These are phyloP conservation scores for Pipistrellus pipistrellus DNA, from an alignment of 2,797 vertebrate genomes.

Conservation along the genomic window DNA sequence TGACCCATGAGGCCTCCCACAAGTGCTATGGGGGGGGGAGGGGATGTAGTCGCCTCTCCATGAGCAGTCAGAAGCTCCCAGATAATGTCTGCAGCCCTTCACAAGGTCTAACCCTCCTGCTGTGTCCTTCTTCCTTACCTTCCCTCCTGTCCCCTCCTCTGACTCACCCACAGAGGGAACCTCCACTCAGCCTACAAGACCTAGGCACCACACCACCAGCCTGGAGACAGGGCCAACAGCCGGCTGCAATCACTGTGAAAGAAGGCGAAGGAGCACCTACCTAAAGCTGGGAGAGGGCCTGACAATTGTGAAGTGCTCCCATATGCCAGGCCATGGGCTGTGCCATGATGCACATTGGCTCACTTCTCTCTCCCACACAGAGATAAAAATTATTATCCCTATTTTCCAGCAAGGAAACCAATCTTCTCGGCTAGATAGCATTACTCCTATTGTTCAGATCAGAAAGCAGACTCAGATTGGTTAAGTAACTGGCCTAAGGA, in stretches of 20 bases:
- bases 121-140: neutral
- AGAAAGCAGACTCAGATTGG: neutral
- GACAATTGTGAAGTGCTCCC: too few species aligned
- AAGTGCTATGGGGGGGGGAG: neutral
- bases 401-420: constrained; percentile 9
- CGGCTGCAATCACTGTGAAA: neutral
- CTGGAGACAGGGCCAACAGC: neutral
- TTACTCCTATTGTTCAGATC: neutral
- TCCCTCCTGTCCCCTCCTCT: neutral
- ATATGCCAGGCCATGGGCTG: neutral
- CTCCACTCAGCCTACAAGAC: neutral
- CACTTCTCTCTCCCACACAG: neutral
- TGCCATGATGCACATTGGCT: neutral
- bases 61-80: neutral
- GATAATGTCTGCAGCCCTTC: neutral
- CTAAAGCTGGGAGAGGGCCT: neutral
- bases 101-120: neutral
- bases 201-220: neutral
- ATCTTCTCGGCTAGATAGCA: neutral
- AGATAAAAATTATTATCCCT: neutral
- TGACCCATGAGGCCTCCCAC: neutral
- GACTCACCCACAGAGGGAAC: neutral
- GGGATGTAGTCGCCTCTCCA: neutral
- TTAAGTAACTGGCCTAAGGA: constrained; percentile 18
- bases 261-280: neutral